phyloP scores from a whole-genome alignment of 1,140 invertebrate genomes.

The Parasteatoda tepidariorum region DNA sequence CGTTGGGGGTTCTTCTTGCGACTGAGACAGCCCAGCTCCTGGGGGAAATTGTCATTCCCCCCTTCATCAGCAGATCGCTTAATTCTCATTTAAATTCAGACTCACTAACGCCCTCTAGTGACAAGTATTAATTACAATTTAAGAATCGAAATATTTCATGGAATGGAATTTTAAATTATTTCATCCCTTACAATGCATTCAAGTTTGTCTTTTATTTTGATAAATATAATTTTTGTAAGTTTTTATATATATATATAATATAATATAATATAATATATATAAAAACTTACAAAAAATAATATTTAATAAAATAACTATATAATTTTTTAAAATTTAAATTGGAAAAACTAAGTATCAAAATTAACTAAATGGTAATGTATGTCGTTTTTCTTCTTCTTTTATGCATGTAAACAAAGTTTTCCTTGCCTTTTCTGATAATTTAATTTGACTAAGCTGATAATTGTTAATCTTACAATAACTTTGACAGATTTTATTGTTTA shows the following conservation, averaged over 20 bases:
- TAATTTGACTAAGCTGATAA: too few relatives aligned
- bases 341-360: neutral
- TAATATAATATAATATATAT: neutral
- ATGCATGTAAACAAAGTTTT: too few relatives aligned
- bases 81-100: conserved; percentile 48
- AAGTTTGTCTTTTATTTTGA: neutral
- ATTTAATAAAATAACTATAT: neutral
- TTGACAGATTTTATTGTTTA: too few relatives aligned
- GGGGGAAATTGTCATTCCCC: neutral
- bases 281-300: neutral
- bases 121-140: conserved; percentile 47
- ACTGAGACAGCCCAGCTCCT: neutral
- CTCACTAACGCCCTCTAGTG: conserved; percentile 50
- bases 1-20: too few relatives aligned
- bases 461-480: too few relatives aligned
- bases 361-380: too few relatives aligned
- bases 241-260: too few relatives aligned
- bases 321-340: neutral
- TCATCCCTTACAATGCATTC: neutral
- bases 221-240: neutral
- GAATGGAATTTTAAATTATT: neutral
- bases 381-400: too few relatives aligned
- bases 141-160: conserved; percentile 16
- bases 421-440: too few relatives aligned
- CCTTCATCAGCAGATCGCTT: neutral